Evolutionary conservation across 1,140 invertebrate genomes (phyloP).

Genomic region (Zelostemma sp.): DNA sequence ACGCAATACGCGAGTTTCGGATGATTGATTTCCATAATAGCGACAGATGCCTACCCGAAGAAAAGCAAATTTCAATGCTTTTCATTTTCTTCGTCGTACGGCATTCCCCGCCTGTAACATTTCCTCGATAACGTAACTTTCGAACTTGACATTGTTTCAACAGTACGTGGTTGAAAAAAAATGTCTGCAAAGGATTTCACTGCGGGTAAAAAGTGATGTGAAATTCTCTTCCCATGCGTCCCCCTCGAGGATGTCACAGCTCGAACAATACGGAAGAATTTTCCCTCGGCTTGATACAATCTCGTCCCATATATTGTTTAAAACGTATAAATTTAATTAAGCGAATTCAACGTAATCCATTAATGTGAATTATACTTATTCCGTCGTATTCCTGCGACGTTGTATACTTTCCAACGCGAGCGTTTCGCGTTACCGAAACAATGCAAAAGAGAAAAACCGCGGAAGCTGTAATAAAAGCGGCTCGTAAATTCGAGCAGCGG

Average conservation of each 20-base stretch:
- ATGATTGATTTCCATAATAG: slow-evolving; percentile 38
- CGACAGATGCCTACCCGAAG: slow-evolving; percentile 4
- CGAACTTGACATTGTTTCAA: slow-evolving; percentile 33
- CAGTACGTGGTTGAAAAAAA: slow-evolving; percentile 14
- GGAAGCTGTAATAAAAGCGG: too few relatives aligned
- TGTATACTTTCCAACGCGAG: background rate
- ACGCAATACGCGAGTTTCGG: slow-evolving; percentile 15
- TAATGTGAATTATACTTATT: too few relatives aligned
- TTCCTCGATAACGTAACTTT: slow-evolving; percentile 21
- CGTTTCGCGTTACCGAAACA: too few relatives aligned
- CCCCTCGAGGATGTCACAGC: slow-evolving; percentile 5
- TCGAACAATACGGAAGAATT: slow-evolving; percentile 30
- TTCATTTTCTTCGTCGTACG: too few relatives aligned
- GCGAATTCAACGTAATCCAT: too few relatives aligned
- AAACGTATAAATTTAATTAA: slow-evolving; percentile 25
- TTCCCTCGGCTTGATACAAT: slow-evolving; percentile 31
- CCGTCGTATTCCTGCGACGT: too few relatives aligned
- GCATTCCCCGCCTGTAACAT: background rate
- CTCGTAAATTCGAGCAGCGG: too few relatives aligned
- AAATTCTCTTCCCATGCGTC: slow-evolving; percentile 33
- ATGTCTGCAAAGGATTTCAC: slow-evolving; percentile 31
- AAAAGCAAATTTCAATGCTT: too few relatives aligned
- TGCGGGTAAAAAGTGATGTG: slow-evolving; percentile 27
- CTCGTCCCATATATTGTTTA: slow-evolving; percentile 32
- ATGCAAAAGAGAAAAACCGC: too few relatives aligned